Percentiles rank a stretch among this genome's conserved stretches.
These are phyloP conservation scores for Spermophilus dauricus DNA, from an alignment of 2,113 vertebrate genomes.

Conservation along the genomic window DNA sequence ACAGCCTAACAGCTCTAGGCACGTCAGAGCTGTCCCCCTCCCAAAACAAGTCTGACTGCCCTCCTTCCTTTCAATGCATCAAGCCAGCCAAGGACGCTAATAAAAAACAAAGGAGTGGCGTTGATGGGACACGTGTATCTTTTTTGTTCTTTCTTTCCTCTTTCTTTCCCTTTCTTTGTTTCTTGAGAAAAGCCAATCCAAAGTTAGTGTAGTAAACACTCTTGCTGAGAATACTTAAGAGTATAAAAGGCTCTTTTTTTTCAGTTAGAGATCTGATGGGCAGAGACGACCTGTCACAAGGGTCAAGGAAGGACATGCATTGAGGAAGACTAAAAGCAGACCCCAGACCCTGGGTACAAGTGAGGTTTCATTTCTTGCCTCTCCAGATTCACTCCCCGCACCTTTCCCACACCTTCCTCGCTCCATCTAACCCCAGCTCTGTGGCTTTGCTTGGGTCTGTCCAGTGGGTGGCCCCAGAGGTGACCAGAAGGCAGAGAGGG, in stretches of 20 bases:
- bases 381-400: background rate
- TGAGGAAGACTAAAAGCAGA: background rate
- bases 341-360: background rate
- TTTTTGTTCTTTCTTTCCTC: too few relatives aligned
- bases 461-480: background rate
- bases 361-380: accelerated
- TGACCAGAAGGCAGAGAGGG: background rate
- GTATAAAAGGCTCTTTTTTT: background rate
- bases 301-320: accelerated
- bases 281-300: background rate
- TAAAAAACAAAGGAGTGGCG: background rate
- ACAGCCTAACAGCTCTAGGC: background rate
- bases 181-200: background rate
- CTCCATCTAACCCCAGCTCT: background rate
- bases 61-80: background rate
- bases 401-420: background rate
- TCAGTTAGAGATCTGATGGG: background rate
- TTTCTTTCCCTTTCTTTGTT: too few relatives aligned
- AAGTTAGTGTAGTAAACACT: accelerated
- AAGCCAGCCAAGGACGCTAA: background rate
- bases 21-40: background rate
- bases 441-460: background rate
- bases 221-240: accelerated
- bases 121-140: too few relatives aligned
- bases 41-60: background rate